Evolutionary conservation across 2,797 vertebrate genomes (phyloP), one percentile per base, ranked within the genome.

Genomic region (Xyrichtys novacula): DNA sequence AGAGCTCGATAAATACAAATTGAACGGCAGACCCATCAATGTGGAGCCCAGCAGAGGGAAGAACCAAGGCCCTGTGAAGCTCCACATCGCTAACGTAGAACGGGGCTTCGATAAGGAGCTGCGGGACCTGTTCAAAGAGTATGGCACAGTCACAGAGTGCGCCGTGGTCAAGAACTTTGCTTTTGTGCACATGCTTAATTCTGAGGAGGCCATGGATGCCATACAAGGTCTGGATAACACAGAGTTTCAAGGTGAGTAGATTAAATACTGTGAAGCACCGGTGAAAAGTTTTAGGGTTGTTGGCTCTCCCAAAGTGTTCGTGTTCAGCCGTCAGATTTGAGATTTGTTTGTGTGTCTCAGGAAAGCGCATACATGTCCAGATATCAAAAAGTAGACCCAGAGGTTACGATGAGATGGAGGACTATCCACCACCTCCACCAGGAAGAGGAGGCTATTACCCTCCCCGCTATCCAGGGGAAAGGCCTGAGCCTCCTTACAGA

Each of bases 351-450:
- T 83, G 36, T 73, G 64, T 83, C 79, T 66, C 79, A 98, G 96
- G 96, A 72, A 97, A 97, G 90, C 88, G 95, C 90, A 97, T 98
- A 91, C 96, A 97, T 25, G 96, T 98, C 88, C 97, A 98, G 85
- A 85, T 98, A 70, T 98, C 97, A 68, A 98, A 96, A 80, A 98
- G 97, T 85, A 94, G 95, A 65, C 96, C 96, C 29, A 91, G 96
- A 85, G 89, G 63, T 10, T 62, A 29, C 0, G 95, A 96, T 15
- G 96, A 96, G 89, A 95, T 96, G 76, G 94, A 82, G 4, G 44
- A 46, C 1, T 93, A 92, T 63, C 91, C 87, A 2, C 88, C 85
- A 2, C 89, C 85, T 46, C 91, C 88, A 0, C 89, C 91, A 7
- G 82, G 78, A 28, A 86, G 92, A 71, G 91, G 86, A 25, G 88